Conservation (phyloP, 2,888 invertebrate genomes). For the Epiblema foenella region DNA sequence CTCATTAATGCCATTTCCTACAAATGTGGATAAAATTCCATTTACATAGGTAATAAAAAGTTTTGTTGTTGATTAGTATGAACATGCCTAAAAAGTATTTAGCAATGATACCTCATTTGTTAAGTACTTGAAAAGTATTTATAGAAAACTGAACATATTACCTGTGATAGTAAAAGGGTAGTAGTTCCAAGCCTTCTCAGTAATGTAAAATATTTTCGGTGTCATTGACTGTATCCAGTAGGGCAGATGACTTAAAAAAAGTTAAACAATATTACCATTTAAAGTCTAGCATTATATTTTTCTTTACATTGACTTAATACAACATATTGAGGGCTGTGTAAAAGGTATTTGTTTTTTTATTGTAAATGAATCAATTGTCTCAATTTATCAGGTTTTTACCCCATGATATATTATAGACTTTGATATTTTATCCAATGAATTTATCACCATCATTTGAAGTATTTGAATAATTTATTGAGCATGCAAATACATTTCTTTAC, state of each 20-base stretch:
- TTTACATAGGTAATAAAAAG: neutral
- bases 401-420: too few species aligned
- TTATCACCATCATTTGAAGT: too few species aligned
- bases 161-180: conserved; percentile 95
- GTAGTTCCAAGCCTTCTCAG: conserved; percentile 97
- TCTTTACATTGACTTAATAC: too few species aligned
- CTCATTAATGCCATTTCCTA: too few species aligned
- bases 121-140: neutral
- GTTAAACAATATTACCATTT: too few species aligned
- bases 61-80: neutral
- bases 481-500: too few species aligned
- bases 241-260: conserved; percentile 90
- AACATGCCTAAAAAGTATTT: neutral
- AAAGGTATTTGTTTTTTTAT: too few species aligned
- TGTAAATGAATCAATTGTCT: too few species aligned
- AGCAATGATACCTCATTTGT: neutral
- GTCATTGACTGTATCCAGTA: conserved; percentile 95
- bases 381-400: too few species aligned
- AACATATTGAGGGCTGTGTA: too few species aligned
- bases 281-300: too few species aligned
- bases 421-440: too few species aligned
- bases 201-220: conserved; percentile 96
- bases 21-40: neutral
- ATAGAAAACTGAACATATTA: conserved; percentile 59
- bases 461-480: neutral